Evolutionary conservation across 2,888 invertebrate genomes (phyloP).

Genomic region (Amphipyra berbera): DNA sequence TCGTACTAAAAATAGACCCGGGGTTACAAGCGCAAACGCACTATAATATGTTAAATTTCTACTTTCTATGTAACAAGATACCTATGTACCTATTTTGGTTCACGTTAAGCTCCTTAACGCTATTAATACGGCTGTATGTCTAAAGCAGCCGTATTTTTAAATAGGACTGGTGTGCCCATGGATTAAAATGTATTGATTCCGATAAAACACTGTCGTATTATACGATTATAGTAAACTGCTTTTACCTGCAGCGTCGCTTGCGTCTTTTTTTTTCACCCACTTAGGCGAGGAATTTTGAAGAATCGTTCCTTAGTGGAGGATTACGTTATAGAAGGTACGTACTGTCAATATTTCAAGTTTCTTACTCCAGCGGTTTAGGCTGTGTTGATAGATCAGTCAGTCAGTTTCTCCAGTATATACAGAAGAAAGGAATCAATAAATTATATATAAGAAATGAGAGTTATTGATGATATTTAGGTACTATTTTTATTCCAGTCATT

Average conservation of each 20-base stretch:
- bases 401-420: too few species aligned
- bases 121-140: constrained; percentile 34
- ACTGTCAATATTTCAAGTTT: too few species aligned
- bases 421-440: neutral
- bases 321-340: too few species aligned
- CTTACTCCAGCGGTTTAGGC: too few species aligned
- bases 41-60: constrained; percentile 67
- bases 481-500: too few species aligned
- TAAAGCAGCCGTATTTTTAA: constrained; percentile 2
- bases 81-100: constrained; percentile 53
- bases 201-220: neutral
- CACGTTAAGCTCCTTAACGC: constrained; percentile 50
- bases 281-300: too few species aligned
- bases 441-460: too few species aligned
- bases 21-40: constrained; percentile 57
- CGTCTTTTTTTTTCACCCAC: too few species aligned
- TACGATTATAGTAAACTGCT: neutral
- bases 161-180: neutral
- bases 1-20: constrained; percentile 47
- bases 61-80: constrained; percentile 70
- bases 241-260: too few species aligned
- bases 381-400: too few species aligned
- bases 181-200: neutral
- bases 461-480: too few species aligned
- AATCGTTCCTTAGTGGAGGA: too few species aligned